A percentile compares a stretch with the other conserved stretches of the same genome.
Conservation (phyloP, 30 jellyfish, hydroid and myxozoan species). For the Cassiopea xamachana region DNA sequence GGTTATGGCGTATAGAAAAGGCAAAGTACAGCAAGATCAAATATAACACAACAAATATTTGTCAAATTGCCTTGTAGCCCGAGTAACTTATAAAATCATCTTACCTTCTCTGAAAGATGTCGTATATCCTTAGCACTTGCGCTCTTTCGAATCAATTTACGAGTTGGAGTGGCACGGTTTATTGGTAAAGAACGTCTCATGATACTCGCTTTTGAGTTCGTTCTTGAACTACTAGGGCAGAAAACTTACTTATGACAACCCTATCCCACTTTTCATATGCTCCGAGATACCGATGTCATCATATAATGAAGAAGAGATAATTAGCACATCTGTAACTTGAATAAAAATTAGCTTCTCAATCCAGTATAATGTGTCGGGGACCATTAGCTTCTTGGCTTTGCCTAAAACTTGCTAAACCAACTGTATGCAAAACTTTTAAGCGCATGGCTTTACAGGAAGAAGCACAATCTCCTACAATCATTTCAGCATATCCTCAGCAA, state of each 20-base stretch:
- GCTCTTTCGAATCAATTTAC: slow-evolving; percentile 89
- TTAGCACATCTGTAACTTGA: neutral
- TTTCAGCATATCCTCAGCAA: neutral
- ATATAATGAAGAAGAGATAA: neutral
- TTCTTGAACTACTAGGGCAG: neutral
- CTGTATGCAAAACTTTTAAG: neutral
- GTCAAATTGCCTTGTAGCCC: too few relatives aligned
- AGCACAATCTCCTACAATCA: neutral
- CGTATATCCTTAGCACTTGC: slow-evolving; percentile 86
- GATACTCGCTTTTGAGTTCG: neutral
- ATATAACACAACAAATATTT: too few relatives aligned
- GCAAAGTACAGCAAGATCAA: too few relatives aligned
- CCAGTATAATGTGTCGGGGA: neutral
- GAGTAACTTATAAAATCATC: too few relatives aligned
- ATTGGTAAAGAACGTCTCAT: slow-evolving; percentile 53
- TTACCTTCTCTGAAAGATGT: slow-evolving; percentile 80
- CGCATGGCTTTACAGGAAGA: neutral
- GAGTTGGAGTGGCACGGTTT: slow-evolving; percentile 77
- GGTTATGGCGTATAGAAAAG: too few relatives aligned
- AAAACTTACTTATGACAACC: neutral
- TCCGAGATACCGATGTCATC: neutral
- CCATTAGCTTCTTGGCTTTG: neutral
- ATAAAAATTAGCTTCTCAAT: neutral
- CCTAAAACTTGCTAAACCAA: neutral
- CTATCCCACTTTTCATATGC: neutral